These are phyloP conservation scores for Araneus ventricosus DNA, from an alignment of 1,140 invertebrate species.

Conservation along the genomic window DNA sequence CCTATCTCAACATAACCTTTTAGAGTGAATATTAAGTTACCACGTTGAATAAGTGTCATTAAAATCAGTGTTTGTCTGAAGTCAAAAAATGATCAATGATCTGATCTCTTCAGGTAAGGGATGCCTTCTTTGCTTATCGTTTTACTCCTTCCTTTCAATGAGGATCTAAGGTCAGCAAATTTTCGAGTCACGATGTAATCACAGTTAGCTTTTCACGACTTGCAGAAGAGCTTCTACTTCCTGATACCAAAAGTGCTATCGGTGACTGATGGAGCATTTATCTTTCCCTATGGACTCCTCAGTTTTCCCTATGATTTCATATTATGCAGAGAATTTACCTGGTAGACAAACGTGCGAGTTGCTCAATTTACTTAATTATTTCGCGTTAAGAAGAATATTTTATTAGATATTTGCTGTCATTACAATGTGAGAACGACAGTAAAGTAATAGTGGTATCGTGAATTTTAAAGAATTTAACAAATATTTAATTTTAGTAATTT, in stretches of 20 bases:
- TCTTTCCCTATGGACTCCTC: not conserved
- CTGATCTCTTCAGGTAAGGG: not conserved
- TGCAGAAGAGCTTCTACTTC: constrained; percentile 43
- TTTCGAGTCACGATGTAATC: constrained; percentile 65
- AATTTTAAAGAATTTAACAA: too few species aligned
- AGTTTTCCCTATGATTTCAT: not conserved
- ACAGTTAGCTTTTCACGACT: constrained; percentile 53
- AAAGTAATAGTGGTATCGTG: too few species aligned
- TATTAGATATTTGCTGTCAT: too few species aligned
- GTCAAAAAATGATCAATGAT: constrained; percentile 11
- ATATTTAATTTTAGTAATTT: too few species aligned
- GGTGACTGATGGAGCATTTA: not conserved
- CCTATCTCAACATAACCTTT: not conserved
- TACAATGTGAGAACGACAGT: too few species aligned
- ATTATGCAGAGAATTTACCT: too few species aligned
- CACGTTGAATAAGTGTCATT: not conserved
- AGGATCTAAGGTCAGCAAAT: constrained; percentile 51
- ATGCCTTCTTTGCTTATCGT: constrained; percentile 10
- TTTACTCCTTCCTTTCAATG: constrained; percentile 38
- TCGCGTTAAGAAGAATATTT: too few species aligned
- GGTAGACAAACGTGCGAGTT: too few species aligned
- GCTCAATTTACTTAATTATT: too few species aligned
- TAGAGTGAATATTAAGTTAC: not conserved
- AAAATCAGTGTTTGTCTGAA: not conserved
- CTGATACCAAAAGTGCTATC: constrained; percentile 17